Evolutionary conservation across 2,797 vertebrate genomes (phyloP).

Genomic region (Muscicapa comitata): DNA sequence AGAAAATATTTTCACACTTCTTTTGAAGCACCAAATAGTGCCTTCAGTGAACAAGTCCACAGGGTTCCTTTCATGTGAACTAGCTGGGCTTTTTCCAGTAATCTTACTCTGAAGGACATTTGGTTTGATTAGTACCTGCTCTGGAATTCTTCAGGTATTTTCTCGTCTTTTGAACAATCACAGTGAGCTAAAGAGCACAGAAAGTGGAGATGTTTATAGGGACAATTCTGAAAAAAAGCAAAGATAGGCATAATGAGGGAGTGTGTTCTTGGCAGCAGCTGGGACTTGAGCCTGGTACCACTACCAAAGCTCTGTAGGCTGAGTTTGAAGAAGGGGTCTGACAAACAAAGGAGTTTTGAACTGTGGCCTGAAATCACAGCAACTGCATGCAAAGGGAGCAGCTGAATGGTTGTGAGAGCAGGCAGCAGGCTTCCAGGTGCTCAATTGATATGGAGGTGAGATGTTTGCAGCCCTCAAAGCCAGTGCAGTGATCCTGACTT

Average conservation of each 20-base stretch:
- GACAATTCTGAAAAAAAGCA: background rate
- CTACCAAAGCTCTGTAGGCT: background rate
- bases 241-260: background rate
- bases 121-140: background rate
- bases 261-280: background rate
- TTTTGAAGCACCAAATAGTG: constrained; percentile 1
- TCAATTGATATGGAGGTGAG: background rate
- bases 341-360: background rate
- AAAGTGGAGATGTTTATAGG: background rate
- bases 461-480: background rate
- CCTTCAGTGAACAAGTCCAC: constrained; percentile 18
- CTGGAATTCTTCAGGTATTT: constrained; percentile 10
- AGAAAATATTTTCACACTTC: constrained; percentile 30
- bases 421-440: background rate
- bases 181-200: background rate
- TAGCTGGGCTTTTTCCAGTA: background rate
- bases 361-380: background rate
- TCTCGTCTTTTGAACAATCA: background rate
- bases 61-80: constrained; percentile 12
- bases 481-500: background rate
- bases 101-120: background rate
- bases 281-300: background rate
- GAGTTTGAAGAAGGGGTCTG: background rate
- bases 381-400: background rate
- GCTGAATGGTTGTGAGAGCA: background rate